These are phyloP conservation scores for Apoda limacodes DNA, from an alignment of 2,888 invertebrate genomes.

Conservation along the genomic window DNA sequence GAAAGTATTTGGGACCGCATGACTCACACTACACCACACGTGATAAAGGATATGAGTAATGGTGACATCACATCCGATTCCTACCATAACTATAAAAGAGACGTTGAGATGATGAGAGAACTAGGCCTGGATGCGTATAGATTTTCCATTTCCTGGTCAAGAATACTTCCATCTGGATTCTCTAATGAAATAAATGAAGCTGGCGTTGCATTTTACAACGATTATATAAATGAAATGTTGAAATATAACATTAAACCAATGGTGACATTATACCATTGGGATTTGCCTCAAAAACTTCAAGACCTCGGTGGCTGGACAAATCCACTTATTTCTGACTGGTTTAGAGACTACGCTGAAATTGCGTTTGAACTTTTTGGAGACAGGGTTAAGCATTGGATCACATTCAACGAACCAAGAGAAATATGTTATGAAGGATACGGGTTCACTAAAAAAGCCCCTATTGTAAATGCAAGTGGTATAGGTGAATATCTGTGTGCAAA, in stretches of 20 bases:
- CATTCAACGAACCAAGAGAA: constrained; percentile 6
- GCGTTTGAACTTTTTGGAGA: constrained; percentile 48
- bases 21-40: constrained; percentile 50
- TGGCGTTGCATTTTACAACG: constrained; percentile 68
- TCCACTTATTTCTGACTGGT: constrained; percentile 45
- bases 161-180: constrained; percentile 69
- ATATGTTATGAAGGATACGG: constrained; percentile 4
- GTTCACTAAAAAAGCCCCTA: constrained; percentile 31
- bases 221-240: too few relatives aligned
- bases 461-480: constrained; percentile 43
- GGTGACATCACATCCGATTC: constrained; percentile 70
- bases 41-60: constrained; percentile 60
- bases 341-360: constrained; percentile 45
- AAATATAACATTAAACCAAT: constrained; percentile 59
- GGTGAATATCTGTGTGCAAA: constrained; percentile 64
- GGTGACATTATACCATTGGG: too few relatives aligned
- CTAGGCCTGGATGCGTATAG: constrained; percentile 57
- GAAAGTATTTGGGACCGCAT: constrained; percentile 72
- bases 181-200: constrained; percentile 52
- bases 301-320: constrained; percentile 36
- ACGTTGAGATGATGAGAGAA: too few relatives aligned
- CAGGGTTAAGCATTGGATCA: constrained; percentile 31
- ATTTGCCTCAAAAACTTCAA: constrained; percentile 23
- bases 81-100: constrained; percentile 68
- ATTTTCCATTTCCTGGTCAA: constrained; percentile 71